Base-by-base conservation (phyloP, 2,797 vertebrate genomes). In the Neostethus bicornis region DNA sequence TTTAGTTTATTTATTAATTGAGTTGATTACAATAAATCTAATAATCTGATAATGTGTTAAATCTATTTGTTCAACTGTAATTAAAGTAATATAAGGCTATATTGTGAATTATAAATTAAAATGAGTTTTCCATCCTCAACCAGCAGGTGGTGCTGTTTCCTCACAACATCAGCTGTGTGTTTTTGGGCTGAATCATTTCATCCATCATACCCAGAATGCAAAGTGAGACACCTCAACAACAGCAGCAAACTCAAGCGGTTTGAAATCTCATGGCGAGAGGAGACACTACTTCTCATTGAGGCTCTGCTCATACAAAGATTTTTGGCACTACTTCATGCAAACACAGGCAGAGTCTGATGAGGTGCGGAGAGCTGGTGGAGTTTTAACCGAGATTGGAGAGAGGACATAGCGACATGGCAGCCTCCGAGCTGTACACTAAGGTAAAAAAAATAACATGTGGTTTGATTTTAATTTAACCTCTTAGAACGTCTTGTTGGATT, bases 381-480 rank as follows among this genome's bases (percentile, higher is more conserved):
- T 35, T 73, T 67, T 66, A 76, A 75, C 71, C 70, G 72, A 66
- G 75, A 86, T 68, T 58, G 83, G 82, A 73, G 80, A 51, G 48
- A 83, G 77, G 73, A 85, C 77, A 50, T 34, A 77, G 72, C 68
- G 88, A 78, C 87, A 97, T 96, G 95, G 95, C 96, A 87, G 95
- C 95, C 84, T 94, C 94, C 44, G 95, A 97, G 92, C 94, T 97
- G 53, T 97, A 94, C 87, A 96, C 96, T 69, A 97, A 97, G 96
- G 96, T 97, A 91, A 92, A 42, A 38, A 64, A 37, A 65, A 51
- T 50, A 52, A n/a, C n/a, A n/a, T n/a, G n/a, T n/a, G n/a, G n/a
- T n/a, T 14, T 52, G 5, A 2, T 69, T 37, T 66, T 20, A 24
- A n/a, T 50, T 21, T n/a, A 32, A 28, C 42, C 6, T 17, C n/a